Evolutionary conservation across 2,797 vertebrate genomes (phyloP).

Genomic region (Xenops minutus): DNA sequence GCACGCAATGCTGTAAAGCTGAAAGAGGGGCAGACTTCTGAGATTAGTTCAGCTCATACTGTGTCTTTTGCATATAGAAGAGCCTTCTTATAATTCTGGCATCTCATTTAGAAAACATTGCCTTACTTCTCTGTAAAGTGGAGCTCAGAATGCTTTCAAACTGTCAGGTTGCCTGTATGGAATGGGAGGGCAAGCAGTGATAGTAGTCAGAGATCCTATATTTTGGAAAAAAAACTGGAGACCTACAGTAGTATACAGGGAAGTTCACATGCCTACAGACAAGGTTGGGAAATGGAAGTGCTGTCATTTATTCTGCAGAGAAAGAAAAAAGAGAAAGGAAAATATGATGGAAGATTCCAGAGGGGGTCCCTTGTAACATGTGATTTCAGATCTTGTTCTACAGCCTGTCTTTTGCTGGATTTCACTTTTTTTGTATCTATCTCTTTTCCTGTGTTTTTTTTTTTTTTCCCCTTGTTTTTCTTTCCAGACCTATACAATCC

Average conservation of each 20-base stretch:
- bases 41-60: neutral
- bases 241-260: neutral
- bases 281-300: neutral
- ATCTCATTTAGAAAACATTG: conserved; percentile 35
- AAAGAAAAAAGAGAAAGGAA: neutral
- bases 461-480: neutral
- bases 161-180: neutral
- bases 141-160: neutral
- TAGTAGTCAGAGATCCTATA: neutral
- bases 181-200: neutral
- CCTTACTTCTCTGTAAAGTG: conserved; percentile 35
- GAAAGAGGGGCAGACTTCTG: neutral
- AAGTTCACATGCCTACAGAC: neutral
- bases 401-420: neutral
- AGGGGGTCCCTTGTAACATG: neutral
- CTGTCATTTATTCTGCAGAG: neutral
- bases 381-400: neutral
- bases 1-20: neutral
- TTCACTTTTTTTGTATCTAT: neutral
- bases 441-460: neutral
- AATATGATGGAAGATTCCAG: neutral
- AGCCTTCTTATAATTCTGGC: conserved; percentile 40
- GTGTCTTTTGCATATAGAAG: conserved; percentile 19
- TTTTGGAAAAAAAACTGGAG: neutral
- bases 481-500: neutral